Percentiles rank a stretch among this genome's conserved stretches.
phyloP scores from a whole-genome alignment of 2,113 vertebrate genomes.

The Columba livia region DNA sequence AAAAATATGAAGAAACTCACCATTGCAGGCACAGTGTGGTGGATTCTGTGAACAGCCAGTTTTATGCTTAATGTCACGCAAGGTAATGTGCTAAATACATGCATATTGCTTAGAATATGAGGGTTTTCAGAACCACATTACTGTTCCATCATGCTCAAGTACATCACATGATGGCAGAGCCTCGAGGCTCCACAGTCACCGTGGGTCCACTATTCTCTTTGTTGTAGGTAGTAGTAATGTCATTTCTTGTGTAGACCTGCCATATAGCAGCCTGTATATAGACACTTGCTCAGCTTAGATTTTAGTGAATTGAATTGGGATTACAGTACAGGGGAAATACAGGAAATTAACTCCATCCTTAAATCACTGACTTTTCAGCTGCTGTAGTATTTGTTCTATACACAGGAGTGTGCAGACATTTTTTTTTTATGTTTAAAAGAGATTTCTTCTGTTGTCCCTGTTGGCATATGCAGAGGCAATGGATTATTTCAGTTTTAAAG shows the following conservation, averaged over 20 bases:
- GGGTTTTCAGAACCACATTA: not conserved
- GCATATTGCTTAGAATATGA: accelerated
- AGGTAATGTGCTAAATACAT: not conserved
- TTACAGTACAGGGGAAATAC: not conserved
- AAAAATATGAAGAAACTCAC: not conserved
- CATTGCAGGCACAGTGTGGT: not conserved
- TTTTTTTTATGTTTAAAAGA: not conserved
- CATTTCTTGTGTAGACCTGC: not conserved
- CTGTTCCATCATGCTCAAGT: not conserved
- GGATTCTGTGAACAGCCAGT: not conserved
- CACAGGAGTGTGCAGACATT: not conserved
- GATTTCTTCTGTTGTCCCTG: not conserved
- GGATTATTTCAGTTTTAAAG: not conserved
- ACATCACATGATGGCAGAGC: not conserved
- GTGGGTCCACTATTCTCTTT: not conserved
- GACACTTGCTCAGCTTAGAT: not conserved
- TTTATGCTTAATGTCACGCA: not conserved
- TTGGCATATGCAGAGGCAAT: not conserved
- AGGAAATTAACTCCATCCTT: not conserved
- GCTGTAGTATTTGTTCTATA: not conserved
- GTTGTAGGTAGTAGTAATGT: not conserved
- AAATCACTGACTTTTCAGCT: not conserved
- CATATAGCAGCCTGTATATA: not conserved
- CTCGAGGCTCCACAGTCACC: not conserved
- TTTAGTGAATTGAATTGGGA: not conserved